Evolutionary conservation across 2,888 invertebrate species (phyloP).

Genomic region (Linyphia triangularis): DNA sequence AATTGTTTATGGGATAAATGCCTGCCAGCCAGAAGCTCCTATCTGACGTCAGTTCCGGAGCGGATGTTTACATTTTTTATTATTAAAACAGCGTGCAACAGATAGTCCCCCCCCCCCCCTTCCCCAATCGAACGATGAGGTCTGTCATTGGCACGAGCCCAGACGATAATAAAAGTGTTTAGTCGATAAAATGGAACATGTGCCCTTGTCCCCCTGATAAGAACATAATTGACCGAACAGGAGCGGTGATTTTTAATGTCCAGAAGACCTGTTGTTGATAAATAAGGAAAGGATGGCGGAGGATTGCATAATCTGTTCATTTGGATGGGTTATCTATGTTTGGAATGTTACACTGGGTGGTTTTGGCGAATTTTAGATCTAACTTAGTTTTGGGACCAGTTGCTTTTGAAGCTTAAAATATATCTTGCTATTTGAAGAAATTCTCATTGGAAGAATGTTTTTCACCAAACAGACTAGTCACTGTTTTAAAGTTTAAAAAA

Average conservation of each 20-base stretch:
- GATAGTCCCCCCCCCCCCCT: slow-evolving; percentile 17
- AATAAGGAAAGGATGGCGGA: slow-evolving; percentile 9
- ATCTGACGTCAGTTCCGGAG: slow-evolving; percentile 67
- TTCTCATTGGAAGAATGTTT: too few species aligned
- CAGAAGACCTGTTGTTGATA: slow-evolving; percentile 46
- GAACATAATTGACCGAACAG: neutral
- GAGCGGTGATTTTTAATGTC: slow-evolving; percentile 35
- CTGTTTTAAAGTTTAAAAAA: too few species aligned
- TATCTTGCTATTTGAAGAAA: too few species aligned
- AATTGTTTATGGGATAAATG: slow-evolving; percentile 57
- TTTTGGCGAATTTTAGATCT: too few species aligned
- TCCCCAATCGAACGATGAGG: slow-evolving; percentile 13
- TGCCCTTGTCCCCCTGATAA: slow-evolving; percentile 40
- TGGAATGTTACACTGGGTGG: neutral
- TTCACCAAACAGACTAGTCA: too few species aligned
- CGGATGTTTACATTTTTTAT: slow-evolving; percentile 66
- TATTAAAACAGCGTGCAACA: slow-evolving; percentile 25
- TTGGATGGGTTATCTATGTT: too few species aligned
- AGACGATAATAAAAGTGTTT: slow-evolving; percentile 2
- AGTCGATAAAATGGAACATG: slow-evolving; percentile 36
- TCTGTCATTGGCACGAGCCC: slow-evolving; percentile 64
- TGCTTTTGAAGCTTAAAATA: too few species aligned
- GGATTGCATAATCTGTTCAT: too few species aligned
- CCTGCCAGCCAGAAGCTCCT: slow-evolving; percentile 44
- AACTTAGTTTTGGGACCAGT: too few species aligned